Conservation (phyloP, 1,140 invertebrate genomes). For the Bradynema listronoti region DNA sequence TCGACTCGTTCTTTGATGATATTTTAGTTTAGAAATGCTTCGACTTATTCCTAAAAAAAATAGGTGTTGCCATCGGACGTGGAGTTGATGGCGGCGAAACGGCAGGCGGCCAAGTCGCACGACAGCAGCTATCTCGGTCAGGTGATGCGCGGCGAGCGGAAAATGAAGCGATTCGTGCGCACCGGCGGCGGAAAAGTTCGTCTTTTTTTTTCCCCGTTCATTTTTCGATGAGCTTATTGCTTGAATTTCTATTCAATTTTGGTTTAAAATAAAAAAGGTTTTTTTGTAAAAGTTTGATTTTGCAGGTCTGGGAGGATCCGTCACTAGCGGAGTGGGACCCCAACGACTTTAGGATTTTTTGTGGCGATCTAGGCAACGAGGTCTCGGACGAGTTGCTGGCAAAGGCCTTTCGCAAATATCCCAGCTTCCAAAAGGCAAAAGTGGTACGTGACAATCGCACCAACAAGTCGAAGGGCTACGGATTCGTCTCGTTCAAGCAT, state of each 20-base stretch:
- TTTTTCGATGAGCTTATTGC: neutral
- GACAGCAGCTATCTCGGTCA: slow-evolving; percentile 50
- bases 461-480: slow-evolving; percentile 97
- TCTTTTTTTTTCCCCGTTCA: slow-evolving; percentile 13
- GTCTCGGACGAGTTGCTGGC: slow-evolving; percentile 87
- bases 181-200: slow-evolving; percentile 47
- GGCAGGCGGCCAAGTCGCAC: slow-evolving; percentile 38
- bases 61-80: slow-evolving; percentile 50
- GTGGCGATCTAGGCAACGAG: slow-evolving; percentile 88
- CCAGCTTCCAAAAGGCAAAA: slow-evolving; percentile 86
- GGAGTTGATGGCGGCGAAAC: slow-evolving; percentile 40
- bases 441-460: slow-evolving; percentile 90
- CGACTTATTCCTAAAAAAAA: too few relatives aligned
- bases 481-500: slow-evolving; percentile 96
- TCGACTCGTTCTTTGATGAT: neutral
- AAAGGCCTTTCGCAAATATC: slow-evolving; percentile 87
- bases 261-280: neutral
- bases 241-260: slow-evolving; percentile 12
- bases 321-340: slow-evolving; percentile 57
- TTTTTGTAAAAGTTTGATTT: slow-evolving; percentile 2
- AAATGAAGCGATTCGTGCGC: slow-evolving; percentile 56
- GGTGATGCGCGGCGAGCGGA: slow-evolving; percentile 53
- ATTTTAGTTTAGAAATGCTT: too few relatives aligned
- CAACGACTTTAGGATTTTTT: slow-evolving; percentile 90
- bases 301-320: slow-evolving; percentile 51